A percentile compares a stretch with the other conserved stretches of the same genome.
Evolutionary conservation across 1,140 invertebrate genomes (phyloP).

Genomic region (Maniola jurtina): DNA sequence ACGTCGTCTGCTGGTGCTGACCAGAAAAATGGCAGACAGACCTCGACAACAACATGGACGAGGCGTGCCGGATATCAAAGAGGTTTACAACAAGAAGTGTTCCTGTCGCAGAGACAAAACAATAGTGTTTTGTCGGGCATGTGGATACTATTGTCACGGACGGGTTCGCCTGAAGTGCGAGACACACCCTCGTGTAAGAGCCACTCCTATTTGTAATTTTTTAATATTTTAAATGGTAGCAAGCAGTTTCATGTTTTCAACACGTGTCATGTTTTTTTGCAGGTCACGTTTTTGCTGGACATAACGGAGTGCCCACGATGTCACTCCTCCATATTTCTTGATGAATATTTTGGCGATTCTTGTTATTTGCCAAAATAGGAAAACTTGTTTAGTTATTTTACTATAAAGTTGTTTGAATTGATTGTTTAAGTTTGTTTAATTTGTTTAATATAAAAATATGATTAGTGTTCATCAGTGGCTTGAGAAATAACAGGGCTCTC

Average conservation of each 20-base stretch:
- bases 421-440: background rate
- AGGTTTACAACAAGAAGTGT: conserved; percentile 54
- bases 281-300: conserved; percentile 65
- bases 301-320: conserved; percentile 62
- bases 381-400: too few relatives aligned
- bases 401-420: background rate
- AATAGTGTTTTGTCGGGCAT: conserved; percentile 65
- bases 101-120: conserved; percentile 59
- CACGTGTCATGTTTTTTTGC: conserved; percentile 27
- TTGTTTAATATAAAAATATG: too few relatives aligned
- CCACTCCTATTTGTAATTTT: too few relatives aligned
- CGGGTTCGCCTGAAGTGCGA: conserved; percentile 59
- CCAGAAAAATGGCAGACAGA: too few relatives aligned
- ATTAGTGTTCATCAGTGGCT: too few relatives aligned
- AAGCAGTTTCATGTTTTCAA: too few relatives aligned
- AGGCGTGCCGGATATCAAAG: conserved; percentile 54
- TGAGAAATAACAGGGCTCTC: too few relatives aligned
- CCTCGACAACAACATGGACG: conserved; percentile 46
- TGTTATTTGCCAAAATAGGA: conserved; percentile 4
- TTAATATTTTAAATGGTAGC: too few relatives aligned
- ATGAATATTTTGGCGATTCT: conserved; percentile 47
- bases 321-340: conserved; percentile 56
- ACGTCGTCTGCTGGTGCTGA: background rate
- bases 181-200: conserved; percentile 61
- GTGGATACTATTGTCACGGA: conserved; percentile 66